Evolutionary conservation across 1,140 invertebrate species (phyloP).

Genomic region (Rhagoletis zephyria): DNA sequence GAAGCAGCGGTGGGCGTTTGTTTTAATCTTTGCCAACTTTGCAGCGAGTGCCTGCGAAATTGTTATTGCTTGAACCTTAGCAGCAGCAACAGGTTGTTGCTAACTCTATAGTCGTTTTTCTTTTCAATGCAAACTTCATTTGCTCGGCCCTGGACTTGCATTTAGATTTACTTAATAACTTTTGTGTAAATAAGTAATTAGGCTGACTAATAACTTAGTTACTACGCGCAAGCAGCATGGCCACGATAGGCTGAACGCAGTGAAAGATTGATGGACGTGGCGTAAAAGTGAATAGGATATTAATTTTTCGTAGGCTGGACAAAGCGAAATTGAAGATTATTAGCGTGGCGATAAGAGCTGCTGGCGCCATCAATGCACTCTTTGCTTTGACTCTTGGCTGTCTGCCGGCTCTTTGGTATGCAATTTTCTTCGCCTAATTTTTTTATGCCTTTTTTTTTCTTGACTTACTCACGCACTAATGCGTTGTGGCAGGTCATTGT

Average conservation of each 20-base stretch:
- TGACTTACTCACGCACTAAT: not conserved
- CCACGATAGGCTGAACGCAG: not conserved
- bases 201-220: slow-evolving; percentile 31
- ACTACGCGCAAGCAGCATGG: not conserved
- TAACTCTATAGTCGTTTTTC: not conserved
- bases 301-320: slow-evolving; percentile 16
- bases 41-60: not conserved
- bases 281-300: slow-evolving; percentile 5
- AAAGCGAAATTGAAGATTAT: slow-evolving; percentile 35
- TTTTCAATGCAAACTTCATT: not conserved
- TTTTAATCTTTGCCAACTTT: slow-evolving; percentile 41
- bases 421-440: not conserved
- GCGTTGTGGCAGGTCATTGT: slow-evolving; percentile 16
- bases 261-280: not conserved
- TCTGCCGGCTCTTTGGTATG: not conserved
- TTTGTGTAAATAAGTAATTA: slow-evolving; percentile 51
- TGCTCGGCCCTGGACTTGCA: not conserved
- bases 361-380: not conserved
- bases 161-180: slow-evolving; percentile 6
- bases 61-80: not conserved
- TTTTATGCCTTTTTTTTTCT: not conserved
- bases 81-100: not conserved
- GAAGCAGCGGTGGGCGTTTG: not conserved
- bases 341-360: slow-evolving; percentile 28
- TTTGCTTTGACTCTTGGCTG: not conserved